Percentiles rank a stretch among this genome's conserved stretches.
phyloP scores from a whole-genome alignment of 2,888 invertebrate species.

The Lepetodrilus schrolli region DNA sequence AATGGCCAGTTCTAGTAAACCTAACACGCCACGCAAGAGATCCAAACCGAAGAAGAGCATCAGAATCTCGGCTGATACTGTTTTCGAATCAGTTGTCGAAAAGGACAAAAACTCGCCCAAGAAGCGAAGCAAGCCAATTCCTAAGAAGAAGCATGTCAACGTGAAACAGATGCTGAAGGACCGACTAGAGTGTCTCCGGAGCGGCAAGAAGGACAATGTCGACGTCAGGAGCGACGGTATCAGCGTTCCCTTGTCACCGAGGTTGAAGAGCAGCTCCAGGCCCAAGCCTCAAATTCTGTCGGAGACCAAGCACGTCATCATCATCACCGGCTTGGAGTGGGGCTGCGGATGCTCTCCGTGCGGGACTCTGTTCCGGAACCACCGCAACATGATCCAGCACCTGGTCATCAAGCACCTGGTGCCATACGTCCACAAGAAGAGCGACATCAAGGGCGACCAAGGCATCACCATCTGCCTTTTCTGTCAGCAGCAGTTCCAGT shows the following conservation, averaged over 20 bases:
- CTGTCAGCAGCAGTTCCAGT: conserved; percentile 40
- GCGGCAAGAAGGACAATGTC: background rate
- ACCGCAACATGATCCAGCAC: conserved; percentile 39
- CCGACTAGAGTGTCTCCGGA: background rate
- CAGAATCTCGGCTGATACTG: background rate
- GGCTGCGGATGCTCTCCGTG: conserved; percentile 10
- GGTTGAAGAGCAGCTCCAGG: background rate
- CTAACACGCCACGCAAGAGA: background rate
- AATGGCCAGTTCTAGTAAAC: no score
- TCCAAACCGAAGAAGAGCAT: background rate
- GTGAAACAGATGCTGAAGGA: conserved; percentile 19
- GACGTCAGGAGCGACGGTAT: conserved; percentile 10
- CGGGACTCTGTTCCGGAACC: conserved; percentile 27
- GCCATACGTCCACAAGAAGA: conserved; percentile 37
- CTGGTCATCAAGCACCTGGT: conserved; percentile 40
- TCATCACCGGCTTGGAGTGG: conserved; percentile 11
- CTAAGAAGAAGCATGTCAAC: conserved; percentile 13
- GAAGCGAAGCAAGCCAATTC: conserved; percentile 10
- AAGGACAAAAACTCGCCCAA: background rate
- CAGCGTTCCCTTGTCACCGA: conserved; percentile 10
- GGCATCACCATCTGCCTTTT: conserved; percentile 41
- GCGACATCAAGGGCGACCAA: conserved; percentile 9
- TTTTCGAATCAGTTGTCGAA: background rate
- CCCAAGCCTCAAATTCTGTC: conserved; percentile 19
- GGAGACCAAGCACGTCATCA: conserved; percentile 10